Evolutionary conservation across 2,113 vertebrate species (phyloP).

Genomic region (Vombatus ursinus): DNA sequence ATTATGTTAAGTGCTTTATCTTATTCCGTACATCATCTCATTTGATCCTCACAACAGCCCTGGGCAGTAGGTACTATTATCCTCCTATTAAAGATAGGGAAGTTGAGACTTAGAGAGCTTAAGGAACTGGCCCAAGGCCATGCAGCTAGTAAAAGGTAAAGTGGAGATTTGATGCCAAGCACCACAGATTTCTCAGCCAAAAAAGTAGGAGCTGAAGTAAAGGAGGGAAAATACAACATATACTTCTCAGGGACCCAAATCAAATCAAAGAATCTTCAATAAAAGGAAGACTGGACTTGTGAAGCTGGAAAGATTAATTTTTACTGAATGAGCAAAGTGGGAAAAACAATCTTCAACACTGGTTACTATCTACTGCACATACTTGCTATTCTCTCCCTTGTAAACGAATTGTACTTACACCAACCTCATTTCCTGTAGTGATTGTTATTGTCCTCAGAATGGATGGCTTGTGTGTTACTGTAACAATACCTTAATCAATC

Average conservation of each 20-base stretch:
- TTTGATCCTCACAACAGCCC: background rate
- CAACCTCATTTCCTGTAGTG: background rate
- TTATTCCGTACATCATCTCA: background rate
- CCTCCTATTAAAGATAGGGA: background rate
- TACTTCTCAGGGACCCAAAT: background rate
- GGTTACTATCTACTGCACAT: background rate
- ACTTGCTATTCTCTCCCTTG: background rate
- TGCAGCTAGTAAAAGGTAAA: background rate
- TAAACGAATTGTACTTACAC: background rate
- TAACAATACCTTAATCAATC: background rate
- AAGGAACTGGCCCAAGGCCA: background rate
- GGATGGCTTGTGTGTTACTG: background rate
- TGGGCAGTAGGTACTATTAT: background rate
- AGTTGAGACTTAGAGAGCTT: background rate
- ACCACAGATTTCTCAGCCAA: background rate
- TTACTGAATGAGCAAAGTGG: background rate
- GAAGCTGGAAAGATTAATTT: background rate
- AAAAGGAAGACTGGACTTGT: background rate
- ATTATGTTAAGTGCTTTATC: background rate
- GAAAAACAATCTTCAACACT: background rate
- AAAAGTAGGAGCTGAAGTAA: background rate
- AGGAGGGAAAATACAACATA: background rate
- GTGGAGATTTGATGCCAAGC: background rate
- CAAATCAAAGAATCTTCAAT: background rate
- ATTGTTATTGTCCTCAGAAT: background rate